Conservation (phyloP, 2,113 vertebrate genomes). For the Petroica traversi region DNA sequence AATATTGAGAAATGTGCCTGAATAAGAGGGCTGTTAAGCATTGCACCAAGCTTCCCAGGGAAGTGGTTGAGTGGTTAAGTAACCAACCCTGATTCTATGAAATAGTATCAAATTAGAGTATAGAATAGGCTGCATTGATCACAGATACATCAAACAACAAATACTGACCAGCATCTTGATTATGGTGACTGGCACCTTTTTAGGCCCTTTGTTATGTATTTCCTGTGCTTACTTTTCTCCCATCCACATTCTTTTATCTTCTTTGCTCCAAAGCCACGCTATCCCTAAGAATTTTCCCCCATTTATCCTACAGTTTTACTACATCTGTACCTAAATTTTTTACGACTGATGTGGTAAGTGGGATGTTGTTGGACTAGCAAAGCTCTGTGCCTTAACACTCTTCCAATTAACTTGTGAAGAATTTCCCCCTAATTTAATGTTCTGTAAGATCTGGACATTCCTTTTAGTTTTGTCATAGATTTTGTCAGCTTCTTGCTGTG, state of each 20-base stretch:
- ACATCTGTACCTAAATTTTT: not conserved
- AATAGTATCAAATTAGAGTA: not conserved
- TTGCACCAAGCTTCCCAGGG: not conserved
- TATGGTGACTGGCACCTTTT: not conserved
- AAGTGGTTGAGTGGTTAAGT: not conserved
- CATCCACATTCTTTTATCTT: not conserved
- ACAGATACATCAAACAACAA: not conserved
- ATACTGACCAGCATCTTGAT: not conserved
- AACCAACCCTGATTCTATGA: not conserved
- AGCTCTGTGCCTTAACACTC: fast-evolving
- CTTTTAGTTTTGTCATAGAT: not conserved
- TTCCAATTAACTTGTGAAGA: not conserved
- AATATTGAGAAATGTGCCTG: not conserved
- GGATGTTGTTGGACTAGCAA: not conserved
- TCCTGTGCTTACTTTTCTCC: not conserved
- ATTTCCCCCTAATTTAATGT: not conserved
- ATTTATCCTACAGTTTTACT: not conserved
- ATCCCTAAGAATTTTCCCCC: not conserved
- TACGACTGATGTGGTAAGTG: not conserved
- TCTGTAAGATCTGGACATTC: not conserved
- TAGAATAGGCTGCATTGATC: not conserved
- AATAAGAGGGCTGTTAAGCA: fast-evolving
- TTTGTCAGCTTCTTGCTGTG: not conserved
- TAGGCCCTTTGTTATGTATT: not conserved
- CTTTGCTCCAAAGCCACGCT: not conserved